Conservation (phyloP, 2,888 invertebrate species). For the Drosophila vallismaia region DNA sequence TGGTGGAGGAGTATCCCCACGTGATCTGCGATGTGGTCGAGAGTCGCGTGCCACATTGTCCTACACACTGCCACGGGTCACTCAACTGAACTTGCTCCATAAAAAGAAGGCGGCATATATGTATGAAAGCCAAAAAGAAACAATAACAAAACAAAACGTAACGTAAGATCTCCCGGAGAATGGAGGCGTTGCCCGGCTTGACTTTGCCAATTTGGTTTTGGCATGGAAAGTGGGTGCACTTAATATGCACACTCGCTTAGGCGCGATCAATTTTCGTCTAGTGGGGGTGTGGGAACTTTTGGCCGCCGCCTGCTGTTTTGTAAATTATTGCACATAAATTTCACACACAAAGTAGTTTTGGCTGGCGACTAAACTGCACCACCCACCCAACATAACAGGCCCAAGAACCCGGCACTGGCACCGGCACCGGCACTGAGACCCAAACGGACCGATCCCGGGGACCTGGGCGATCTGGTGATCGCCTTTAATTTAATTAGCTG, state of each 20-base stretch:
- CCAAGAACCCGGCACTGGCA: constrained; percentile 14
- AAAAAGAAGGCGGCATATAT: constrained; percentile 52
- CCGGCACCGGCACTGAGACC: background rate
- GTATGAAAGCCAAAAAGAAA: constrained; percentile 9
- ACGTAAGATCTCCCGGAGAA: constrained; percentile 20
- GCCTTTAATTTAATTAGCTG: constrained; percentile 80
- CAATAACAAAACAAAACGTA: constrained; percentile 18
- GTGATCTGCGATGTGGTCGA: constrained; percentile 46
- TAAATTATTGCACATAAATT: constrained; percentile 72
- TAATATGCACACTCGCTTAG: constrained; percentile 46
- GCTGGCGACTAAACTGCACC: constrained; percentile 28
- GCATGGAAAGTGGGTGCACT: constrained; percentile 71
- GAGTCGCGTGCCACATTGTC: constrained; percentile 73
- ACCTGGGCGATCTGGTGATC: constrained; percentile 61
- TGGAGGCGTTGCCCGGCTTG: constrained; percentile 57
- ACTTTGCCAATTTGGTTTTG: constrained; percentile 66
- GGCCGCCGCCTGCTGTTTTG: constrained; percentile 34
- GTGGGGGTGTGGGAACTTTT: constrained; percentile 67
- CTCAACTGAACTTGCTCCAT: constrained; percentile 74
- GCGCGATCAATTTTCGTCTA: constrained; percentile 42
- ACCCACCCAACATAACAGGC: constrained; percentile 47
- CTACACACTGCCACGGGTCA: constrained; percentile 70
- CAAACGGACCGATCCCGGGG: constrained; percentile 30
- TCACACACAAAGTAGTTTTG: constrained; percentile 47
- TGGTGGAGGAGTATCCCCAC: constrained; percentile 51